Base-by-base conservation (phyloP, 2,113 vertebrate species). In the Mastomys coucha region DNA sequence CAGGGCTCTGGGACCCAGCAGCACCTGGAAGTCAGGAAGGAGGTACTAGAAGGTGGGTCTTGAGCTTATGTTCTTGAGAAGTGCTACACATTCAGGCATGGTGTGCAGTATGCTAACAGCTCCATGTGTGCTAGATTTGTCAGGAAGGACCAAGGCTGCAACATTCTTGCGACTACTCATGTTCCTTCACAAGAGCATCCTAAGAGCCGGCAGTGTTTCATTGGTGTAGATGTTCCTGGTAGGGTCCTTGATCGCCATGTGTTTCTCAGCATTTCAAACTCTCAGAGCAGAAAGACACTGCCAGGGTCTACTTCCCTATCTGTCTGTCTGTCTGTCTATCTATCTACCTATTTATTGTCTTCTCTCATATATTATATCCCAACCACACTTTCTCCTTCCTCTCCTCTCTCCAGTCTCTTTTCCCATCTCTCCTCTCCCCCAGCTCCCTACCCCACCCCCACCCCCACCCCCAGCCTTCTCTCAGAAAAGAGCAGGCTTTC, bases 241-340 rank as follows among this genome's bases (percentile, higher is more conserved):
- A 56, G 16, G 6, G 5, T 7, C 51, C 65, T 53, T 42, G 6
- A 42, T 85, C n/a, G 49, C 63, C 58, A 17, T 0, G 22, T 14
- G 49, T 42, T 91, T 95, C 92, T 88, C 70, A 33, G 80, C 4
- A 33, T 85, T 91, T 31, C 42, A 84, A 75, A 85, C 58, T 82
- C 88, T 95, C 91, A 49, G 72, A 36, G 81, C 78, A 77, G 56
- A 92, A 89, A 31, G 76, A 95, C 22, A 65, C 26, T 24, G 63
- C 72, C 89, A 85, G 53, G 63, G 20, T 85, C 26, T 85, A 65
- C 24, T 0, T 76, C 58, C 58, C 2, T 70, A 36, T 73, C n/a
- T 73, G 8, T 36, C 6, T 70, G 8, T 42, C 36, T 42, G 17
- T 53, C 16, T 65, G 31, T 24, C 7, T 45, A 24, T 75, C 12